Base-by-base conservation (phyloP, 1,140 invertebrate species). In the Papilio xuthus region DNA sequence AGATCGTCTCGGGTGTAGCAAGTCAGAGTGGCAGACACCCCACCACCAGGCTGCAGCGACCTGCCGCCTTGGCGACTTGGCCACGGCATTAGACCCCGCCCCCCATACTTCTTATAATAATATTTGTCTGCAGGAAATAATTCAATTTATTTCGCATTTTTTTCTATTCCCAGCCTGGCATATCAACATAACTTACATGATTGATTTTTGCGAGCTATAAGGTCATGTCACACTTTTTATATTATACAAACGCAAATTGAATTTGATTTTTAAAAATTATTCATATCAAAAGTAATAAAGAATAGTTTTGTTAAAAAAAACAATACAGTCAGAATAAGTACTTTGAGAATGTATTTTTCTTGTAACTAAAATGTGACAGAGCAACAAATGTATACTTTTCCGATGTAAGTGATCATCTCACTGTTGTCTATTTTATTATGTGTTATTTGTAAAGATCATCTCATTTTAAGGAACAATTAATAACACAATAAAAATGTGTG, bases 71-170 rank as follows among this genome's bases (percentile, higher is more conserved):
- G n/a, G 23, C 12, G 60, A 60, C 20, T 32, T 28, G 60, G 12
- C 26, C 60, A 63, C 60, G 60, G n/a, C 60, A 6, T 13, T 63
- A 28, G 60, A 18, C 60, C n/a, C 60, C 60, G 60, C 60, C 60
- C 60, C 23, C 6, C 60, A 26, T 13, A 67, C 60, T 9, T 67
- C 13, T 15, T 15, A 28, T 15, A 67, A 28, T 15, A 32, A 32
- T 32, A 32, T 15, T 15, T 28, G 60, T 56, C n/a, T 56, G 53
- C 12, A 67, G 26, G 13, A 67, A 28, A 67, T 53, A 53, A 6
- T 4, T 50, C 4, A 50, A 50, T 50, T 50, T 18, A 50, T 50
- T 6, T 50, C 2, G 15, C 6, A 13, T 15, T 28, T 67, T 28
- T 67, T 28, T 63, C n/a, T 60, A 26, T 60, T 26, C 23, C 12